Evolutionary conservation across 1,140 invertebrate genomes (phyloP).

Genomic region (Papilio polyxenes): DNA sequence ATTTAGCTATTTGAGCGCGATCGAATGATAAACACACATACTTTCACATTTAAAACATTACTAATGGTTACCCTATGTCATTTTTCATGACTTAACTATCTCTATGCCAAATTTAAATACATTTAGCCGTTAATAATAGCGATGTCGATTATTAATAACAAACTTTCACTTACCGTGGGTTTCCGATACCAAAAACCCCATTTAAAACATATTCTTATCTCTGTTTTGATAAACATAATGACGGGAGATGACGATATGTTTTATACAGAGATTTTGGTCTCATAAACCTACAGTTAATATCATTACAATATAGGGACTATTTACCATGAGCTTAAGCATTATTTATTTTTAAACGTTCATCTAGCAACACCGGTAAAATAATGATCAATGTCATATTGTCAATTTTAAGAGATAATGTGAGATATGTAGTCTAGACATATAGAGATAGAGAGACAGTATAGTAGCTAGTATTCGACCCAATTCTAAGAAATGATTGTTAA

Average conservation of each 20-base stretch:
- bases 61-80: constrained; percentile 22
- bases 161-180: background rate
- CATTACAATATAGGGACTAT: background rate
- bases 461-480: too few species aligned
- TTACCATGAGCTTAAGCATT: background rate
- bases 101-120: constrained; percentile 17
- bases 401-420: too few species aligned
- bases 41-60: constrained; percentile 28
- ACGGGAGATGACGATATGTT: too few species aligned
- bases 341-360: background rate
- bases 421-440: too few species aligned
- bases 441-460: too few species aligned
- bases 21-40: constrained; percentile 14
- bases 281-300: background rate
- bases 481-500: too few species aligned
- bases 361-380: too few species aligned
- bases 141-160: constrained; percentile 1
- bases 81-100: constrained; percentile 17
- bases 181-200: too few species aligned
- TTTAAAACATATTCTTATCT: too few species aligned
- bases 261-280: too few species aligned
- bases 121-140: constrained; percentile 10
- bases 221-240: too few species aligned
- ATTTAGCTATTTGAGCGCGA: background rate
- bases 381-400: too few species aligned